Conservation (phyloP, 2,797 vertebrate species). For the Fistularia tabacaria region DNA sequence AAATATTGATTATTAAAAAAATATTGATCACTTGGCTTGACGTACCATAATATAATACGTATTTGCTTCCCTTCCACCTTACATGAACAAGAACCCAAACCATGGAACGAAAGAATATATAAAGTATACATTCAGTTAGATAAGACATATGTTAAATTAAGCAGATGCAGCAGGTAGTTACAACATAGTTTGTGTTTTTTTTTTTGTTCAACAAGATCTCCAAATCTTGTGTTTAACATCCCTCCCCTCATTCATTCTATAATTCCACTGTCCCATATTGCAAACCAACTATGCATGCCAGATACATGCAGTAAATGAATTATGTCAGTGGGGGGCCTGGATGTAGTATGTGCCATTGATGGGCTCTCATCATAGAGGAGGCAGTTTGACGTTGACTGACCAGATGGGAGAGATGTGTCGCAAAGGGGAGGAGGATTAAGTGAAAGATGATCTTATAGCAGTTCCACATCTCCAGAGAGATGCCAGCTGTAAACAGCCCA, state of each 20-base stretch:
- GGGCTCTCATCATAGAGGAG: slow-evolving; percentile 27
- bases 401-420: slow-evolving; percentile 38
- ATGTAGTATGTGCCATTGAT: slow-evolving; percentile 8
- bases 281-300: slow-evolving; percentile 18
- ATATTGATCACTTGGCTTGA: slow-evolving; percentile 28
- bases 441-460: slow-evolving; percentile 34
- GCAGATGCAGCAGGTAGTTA: no score
- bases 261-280: slow-evolving; percentile 22
- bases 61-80: no score
- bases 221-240: not conserved
- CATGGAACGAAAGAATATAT: no score
- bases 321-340: slow-evolving; percentile 20
- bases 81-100: no score
- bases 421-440: slow-evolving; percentile 18
- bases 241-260: slow-evolving; percentile 15
- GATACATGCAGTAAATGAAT: slow-evolving; percentile 29
- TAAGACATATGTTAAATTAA: no score
- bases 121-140: no score
- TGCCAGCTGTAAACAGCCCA: slow-evolving; percentile 49
- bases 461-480: slow-evolving; percentile 41
- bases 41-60: no score
- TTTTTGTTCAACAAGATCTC: not conserved
- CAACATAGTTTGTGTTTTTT: no score
- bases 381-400: slow-evolving; percentile 17
- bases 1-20: slow-evolving; percentile 34